Base-by-base conservation (phyloP, 1,140 invertebrate genomes). In the Mactra quadrangularis region DNA sequence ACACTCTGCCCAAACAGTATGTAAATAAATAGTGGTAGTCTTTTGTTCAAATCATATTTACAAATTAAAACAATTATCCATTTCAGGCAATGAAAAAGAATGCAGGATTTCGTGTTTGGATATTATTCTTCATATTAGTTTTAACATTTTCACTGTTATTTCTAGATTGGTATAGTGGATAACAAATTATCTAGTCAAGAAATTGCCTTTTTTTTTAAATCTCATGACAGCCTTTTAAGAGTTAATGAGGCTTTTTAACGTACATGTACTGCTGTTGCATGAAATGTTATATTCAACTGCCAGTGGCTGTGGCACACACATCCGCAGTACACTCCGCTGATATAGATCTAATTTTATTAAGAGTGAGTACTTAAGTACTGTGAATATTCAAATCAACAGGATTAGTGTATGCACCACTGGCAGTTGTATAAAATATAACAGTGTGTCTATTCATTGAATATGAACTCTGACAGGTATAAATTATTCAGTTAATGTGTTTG, bases 131-230 rank as follows among this genome's bases (percentile, higher is more conserved):
- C 91, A 94, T 99, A 47, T 93, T 99, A 78, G 97, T 99, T 45
- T 97, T 99, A 95, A 98, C 98, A 38, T 98, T 99, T 92, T 96
- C 97, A 1, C 93, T 99, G 53, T 93, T 99, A 22, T 99, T 99
- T 93, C 94, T 99, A 50, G 98, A 99, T 94, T 99, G 98, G 98
- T 99, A 99, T 91, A 99, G 79, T 66, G 68, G 79, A 52, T 74
- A 52, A 15, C n/a, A n/a, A n/a, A n/a, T n/a, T n/a, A n/a, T n/a
- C n/a, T n/a, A n/a, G n/a, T n/a, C n/a, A n/a, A n/a, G n/a, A n/a
- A 25, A 52, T 47, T 25, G 1, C 22, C 7, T 25, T 11, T 7
- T 60, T 4, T 15, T 53, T 6, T 4, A 11, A 11, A 53, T 53
- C 4, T 22, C 6, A 53, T n/a, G n/a, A 53, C 6, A 11, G 9